Evolutionary conservation across 2,113 vertebrate species (phyloP).

Genomic region (Corydoras sp.): DNA sequence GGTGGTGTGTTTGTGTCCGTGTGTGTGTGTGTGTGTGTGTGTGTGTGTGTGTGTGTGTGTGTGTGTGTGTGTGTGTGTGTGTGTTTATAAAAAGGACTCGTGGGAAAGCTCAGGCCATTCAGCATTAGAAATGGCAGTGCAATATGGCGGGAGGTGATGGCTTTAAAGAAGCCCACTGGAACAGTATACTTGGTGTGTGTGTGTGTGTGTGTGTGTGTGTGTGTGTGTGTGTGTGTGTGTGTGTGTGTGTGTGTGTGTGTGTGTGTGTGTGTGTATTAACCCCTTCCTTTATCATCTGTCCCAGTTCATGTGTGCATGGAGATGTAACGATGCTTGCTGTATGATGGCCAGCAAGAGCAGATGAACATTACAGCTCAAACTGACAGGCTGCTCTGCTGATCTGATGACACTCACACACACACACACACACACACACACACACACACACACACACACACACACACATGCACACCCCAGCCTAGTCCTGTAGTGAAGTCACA

Average conservation of each 20-base stretch:
- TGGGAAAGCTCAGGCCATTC: constrained; percentile 73
- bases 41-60: constrained; percentile 43
- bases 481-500: too few species aligned
- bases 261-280: constrained; percentile 30
- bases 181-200: constrained; percentile 37
- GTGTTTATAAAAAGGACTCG: constrained; percentile 26
- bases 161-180: constrained; percentile 79
- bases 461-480: neutral
- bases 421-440: constrained; percentile 15
- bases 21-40: constrained; percentile 21
- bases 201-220: constrained; percentile 1
- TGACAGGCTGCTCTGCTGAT: constrained; percentile 33
- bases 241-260: neutral
- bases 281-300: constrained; percentile 27
- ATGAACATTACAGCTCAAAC: constrained; percentile 25
- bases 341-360: constrained; percentile 35
- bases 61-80: constrained; percentile 18
- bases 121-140: constrained; percentile 88
- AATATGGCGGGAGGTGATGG: constrained; percentile 93
- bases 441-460: constrained; percentile 1
- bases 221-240: constrained; percentile 5
- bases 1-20: constrained; percentile 54
- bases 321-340: constrained; percentile 21
- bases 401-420: constrained; percentile 28
- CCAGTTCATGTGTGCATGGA: constrained; percentile 28